Evolutionary conservation across 2,888 invertebrate species (phyloP), one percentile per base, ranked within the genome.

Genomic region (Tetropium fuscum): DNA sequence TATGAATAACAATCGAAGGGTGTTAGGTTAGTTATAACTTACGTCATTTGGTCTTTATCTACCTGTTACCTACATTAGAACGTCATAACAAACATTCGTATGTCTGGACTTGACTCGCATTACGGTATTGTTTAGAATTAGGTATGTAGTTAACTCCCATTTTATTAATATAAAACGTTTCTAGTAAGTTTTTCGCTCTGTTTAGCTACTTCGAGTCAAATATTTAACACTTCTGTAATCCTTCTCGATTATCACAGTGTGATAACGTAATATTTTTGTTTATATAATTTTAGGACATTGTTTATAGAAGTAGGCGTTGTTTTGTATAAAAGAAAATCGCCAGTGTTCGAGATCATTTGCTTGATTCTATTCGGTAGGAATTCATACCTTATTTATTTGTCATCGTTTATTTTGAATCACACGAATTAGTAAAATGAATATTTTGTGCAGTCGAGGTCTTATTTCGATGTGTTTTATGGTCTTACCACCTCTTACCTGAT

Each of bases 81-180:
- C 62, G 65, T 63, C 58, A 60, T 41, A 45, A 45, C 51, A 58
- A 58, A 54, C 41, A 57, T 49, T 58, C 63, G 66, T 64, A 63
- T 48, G 66, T 70, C 64, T 62, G 22, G 44, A 57, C 56, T 69
- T 48, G 62, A 53, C 43, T 58, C 64, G 51, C 55, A 47, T 69
- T 69, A 71, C 64, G 64, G 70, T 69, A 70, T 71, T 70, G 71
- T 71, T 71, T 69, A 60, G 67, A 59, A 64, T 63, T 64, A 58
- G 30, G 27, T 44, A 44, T 43, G 11, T n/a, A 43, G 44, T 8
- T 38, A 41, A 48, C 60, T 60, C 58, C 55, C 58, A 64, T 63
- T 40, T 36, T 51, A 16, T 27, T 45, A 38, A 41, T 58, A 20
- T 16, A 45, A 43, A 30, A 41, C 34, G 32, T 18, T 44, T 44